Evolutionary conservation across 2,888 invertebrate species (phyloP).

Genomic region (Trissonchulus latispiculum): DNA sequence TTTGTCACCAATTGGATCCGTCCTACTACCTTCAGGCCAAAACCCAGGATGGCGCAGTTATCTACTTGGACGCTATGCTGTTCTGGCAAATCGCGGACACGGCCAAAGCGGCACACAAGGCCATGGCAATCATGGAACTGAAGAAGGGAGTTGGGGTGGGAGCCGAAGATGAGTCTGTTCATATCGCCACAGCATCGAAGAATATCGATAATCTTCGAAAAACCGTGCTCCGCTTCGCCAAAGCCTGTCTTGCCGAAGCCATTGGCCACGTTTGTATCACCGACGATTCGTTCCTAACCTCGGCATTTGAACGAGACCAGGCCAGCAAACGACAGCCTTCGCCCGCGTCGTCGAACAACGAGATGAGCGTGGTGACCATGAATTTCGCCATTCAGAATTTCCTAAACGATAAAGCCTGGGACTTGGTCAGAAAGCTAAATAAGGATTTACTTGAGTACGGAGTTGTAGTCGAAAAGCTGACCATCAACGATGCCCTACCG

Average conservation of each 20-base stretch:
- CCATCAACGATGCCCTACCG: conserved; percentile 12
- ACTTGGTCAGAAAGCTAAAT: background rate
- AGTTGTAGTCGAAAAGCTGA: background rate
- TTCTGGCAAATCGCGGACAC: conserved; percentile 12
- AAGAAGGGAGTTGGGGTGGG: background rate
- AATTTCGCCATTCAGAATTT: conserved; percentile 15
- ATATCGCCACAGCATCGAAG: background rate
- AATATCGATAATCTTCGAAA: conserved; percentile 5
- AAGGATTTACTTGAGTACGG: conserved; percentile 6
- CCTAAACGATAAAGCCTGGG: background rate
- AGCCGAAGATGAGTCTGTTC: background rate
- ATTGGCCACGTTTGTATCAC: conserved; percentile 12
- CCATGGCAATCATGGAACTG: conserved; percentile 9
- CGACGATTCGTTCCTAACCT: background rate
- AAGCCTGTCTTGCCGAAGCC: conserved; percentile 4
- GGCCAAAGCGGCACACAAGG: conserved; percentile 4
- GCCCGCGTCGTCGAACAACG: too few species aligned
- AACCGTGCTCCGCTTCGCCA: conserved; percentile 3
- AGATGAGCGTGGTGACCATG: too few species aligned
- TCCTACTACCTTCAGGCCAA: background rate
- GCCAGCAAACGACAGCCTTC: background rate
- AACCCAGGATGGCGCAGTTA: conserved; percentile 9
- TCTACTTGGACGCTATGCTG: conserved; percentile 10
- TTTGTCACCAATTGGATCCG: background rate
- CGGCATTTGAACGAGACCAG: too few species aligned